Base-by-base conservation (phyloP, 2,113 vertebrate genomes). In the Gymnogyps californianus region DNA sequence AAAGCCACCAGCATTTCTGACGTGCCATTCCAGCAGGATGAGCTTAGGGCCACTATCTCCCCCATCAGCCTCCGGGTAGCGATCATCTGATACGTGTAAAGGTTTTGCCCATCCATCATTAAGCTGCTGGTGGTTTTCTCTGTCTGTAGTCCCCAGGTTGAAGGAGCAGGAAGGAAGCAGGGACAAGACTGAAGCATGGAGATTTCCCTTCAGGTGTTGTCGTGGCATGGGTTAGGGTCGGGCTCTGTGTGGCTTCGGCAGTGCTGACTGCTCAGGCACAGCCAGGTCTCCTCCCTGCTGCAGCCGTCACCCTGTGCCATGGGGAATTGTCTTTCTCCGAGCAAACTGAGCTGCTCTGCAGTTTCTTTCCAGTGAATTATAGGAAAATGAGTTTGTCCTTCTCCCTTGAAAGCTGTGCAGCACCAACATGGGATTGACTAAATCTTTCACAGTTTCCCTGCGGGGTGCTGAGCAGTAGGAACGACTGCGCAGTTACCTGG, bases 191-290 rank as follows among this genome's bases (percentile, higher is more conserved):
- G 46, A 72, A 81, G 40, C 34, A 7, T 11, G 42, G 83, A 74
- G 34, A 29, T 94, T 81, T 87, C 65, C 29, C 32, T 93, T 82
- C 1, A 11, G 40, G 13, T 81, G 34, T 32, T 74, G 36, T 42
- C 1, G 0, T 5, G 2, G 28, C 0, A 0, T 83, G 36, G 38
- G 24, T 67, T 34, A 36, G 89, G 40, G 19, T 46, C 5, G 2
- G 47, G 65, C n/a, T 79, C 25, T 12, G 12, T 29, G 1, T 16
- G 66, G 61, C 44, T n/a, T 59, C 1, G 0, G 62, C 70, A 47
- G 34, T 20, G 51, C 82, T 2, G 2, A 5, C 38, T 47, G 47
- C 57, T 89, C 1, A 0, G 32, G 6, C 38, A 18, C 0, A 1
- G 42, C 42, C 2, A 4, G 20, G 13, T 67, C 31, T 88, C 25